These are phyloP conservation scores for Odontamblyopus lacepedii DNA, from an alignment of 2,797 vertebrate genomes.

Conservation along the genomic window DNA sequence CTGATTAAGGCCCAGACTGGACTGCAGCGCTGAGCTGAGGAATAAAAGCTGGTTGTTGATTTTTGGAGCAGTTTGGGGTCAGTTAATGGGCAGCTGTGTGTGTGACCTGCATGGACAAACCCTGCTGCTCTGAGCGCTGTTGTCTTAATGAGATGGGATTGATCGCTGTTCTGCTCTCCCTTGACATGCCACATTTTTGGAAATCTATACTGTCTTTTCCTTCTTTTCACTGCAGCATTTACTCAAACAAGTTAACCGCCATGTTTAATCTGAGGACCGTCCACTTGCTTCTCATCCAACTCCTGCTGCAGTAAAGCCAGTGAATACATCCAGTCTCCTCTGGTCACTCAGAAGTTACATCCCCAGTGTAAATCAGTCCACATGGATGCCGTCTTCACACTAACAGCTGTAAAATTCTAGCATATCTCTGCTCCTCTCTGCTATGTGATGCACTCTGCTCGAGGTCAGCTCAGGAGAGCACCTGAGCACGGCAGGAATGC, in stretches of 20 bases:
- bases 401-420: conserved; percentile 50
- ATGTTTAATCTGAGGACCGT: conserved; percentile 14
- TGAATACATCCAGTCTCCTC: conserved; percentile 27
- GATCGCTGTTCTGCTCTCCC: conserved; percentile 24
- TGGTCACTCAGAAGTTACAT: conserved; percentile 33
- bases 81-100: conserved; percentile 25
- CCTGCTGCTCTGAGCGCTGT: conserved; percentile 21
- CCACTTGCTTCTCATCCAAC: conserved; percentile 23
- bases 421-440: conserved; percentile 49
- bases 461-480: conserved; percentile 76
- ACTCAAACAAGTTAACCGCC: conserved; percentile 12
- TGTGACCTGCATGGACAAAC: conserved; percentile 33
- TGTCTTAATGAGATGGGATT: conserved; percentile 49
- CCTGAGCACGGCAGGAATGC: conserved; percentile 78
- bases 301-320: conserved; percentile 12
- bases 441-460: conserved; percentile 57
- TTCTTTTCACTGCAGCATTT: conserved; percentile 12
- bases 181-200: conserved; percentile 10
- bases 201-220: conserved; percentile 18
- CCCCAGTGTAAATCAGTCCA: conserved; percentile 35
- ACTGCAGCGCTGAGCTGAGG: conserved; percentile 24
- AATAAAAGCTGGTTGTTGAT: conserved; percentile 11
- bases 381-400: conserved; percentile 42
- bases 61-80: conserved; percentile 6
- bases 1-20: conserved; percentile 28